These are phyloP conservation scores for Sceloporus undulatus DNA, from an alignment of 2,113 vertebrate genomes.

Conservation along the genomic window DNA sequence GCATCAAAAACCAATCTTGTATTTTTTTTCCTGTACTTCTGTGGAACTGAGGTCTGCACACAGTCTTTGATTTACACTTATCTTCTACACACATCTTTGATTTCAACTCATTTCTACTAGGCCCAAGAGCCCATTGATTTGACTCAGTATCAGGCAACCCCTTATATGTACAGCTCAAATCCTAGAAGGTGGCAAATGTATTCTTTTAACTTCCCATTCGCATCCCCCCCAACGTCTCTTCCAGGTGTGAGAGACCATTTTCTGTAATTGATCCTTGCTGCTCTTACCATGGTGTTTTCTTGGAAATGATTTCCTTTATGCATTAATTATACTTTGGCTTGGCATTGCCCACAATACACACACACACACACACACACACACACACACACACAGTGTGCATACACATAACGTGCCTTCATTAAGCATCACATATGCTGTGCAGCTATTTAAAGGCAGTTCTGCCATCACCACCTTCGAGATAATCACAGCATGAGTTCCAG, in stretches of 20 bases:
- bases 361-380: neutral
- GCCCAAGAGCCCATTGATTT: neutral
- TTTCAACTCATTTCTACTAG: neutral
- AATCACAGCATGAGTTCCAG: constrained; percentile 41
- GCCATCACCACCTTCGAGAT: constrained; percentile 54
- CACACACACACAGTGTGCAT: neutral
- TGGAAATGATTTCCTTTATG: constrained; percentile 58
- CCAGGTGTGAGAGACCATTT: constrained; percentile 56
- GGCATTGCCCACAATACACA: neutral
- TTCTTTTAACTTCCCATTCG: constrained; percentile 40
- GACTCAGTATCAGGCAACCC: neutral
- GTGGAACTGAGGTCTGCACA: neutral
- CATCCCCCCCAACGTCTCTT: constrained; percentile 28
- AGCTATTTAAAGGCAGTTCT: neutral
- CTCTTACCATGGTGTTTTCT: constrained; percentile 61
- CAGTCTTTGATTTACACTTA: neutral
- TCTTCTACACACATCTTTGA: neutral
- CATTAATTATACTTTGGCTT: constrained; percentile 55
- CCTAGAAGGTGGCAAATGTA: neutral
- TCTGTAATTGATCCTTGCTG: constrained; percentile 54
- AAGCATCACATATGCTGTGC: constrained; percentile 38
- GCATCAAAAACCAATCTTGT: neutral
- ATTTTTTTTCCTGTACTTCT: neutral
- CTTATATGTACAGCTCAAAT: neutral
- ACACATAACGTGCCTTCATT: constrained; percentile 31